Percentiles rank a stretch among this genome's conserved stretches.
Conservation (phyloP, 2,888 invertebrate species). For the Cyclophora punctaria region DNA sequence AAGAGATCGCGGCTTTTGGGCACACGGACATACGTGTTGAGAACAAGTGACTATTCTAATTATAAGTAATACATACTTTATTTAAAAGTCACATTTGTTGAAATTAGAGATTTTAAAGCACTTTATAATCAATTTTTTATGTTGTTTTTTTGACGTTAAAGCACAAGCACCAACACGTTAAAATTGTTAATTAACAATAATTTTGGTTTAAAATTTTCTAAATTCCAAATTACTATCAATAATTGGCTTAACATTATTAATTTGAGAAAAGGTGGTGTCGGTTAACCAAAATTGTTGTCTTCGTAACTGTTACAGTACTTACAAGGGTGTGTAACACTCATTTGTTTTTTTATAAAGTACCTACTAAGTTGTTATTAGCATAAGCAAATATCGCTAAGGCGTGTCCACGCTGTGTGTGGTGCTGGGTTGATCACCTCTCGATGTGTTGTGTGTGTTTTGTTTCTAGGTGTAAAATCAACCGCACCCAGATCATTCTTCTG, state of each 20-base stretch:
- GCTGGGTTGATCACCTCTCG: slow-evolving; percentile 49
- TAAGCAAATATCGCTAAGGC: slow-evolving; percentile 7
- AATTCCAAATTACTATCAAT: too few species aligned
- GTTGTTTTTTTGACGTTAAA: neutral
- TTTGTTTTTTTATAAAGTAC: slow-evolving; percentile 11
- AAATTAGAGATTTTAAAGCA: too few species aligned
- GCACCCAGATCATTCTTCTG: slow-evolving; percentile 74
- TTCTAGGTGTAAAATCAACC: slow-evolving; percentile 75
- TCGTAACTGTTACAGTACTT: slow-evolving; percentile 1
- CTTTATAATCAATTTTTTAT: too few species aligned
- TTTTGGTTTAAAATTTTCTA: neutral
- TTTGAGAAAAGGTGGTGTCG: too few species aligned
- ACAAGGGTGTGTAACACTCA: slow-evolving; percentile 9
- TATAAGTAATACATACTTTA: too few species aligned
- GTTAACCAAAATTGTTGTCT: slow-evolving; percentile 10
- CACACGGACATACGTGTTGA: slow-evolving; percentile 43
- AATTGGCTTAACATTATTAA: too few species aligned
- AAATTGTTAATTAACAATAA: neutral
- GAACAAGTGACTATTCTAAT: slow-evolving; percentile 7
- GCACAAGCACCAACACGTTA: neutral
- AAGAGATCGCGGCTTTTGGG: slow-evolving; percentile 51
- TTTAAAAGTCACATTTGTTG: too few species aligned
- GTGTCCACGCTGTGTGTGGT: slow-evolving; percentile 26
- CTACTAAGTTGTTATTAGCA: slow-evolving; percentile 19
- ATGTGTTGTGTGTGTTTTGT: slow-evolving; percentile 66